Evolutionary conservation across 2,113 vertebrate species (phyloP).

Genomic region (Pseudopipra pipra): DNA sequence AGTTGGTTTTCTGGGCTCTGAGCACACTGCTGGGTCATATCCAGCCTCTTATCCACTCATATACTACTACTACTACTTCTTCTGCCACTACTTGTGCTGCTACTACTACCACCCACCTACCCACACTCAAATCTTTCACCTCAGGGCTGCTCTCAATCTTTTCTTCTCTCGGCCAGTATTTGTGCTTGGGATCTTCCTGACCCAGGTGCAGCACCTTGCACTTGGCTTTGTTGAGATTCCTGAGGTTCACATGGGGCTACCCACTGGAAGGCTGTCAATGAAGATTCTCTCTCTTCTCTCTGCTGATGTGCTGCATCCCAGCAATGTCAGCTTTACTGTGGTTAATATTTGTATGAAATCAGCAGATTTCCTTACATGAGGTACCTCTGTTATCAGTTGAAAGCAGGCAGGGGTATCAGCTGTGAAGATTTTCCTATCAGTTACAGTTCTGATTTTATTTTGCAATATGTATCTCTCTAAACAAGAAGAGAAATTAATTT

Average conservation of each 20-base stretch:
- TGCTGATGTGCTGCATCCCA: not conserved
- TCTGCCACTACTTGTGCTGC: too few relatives aligned
- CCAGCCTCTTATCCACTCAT: not conserved
- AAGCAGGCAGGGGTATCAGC: not conserved
- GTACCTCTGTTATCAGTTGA: not conserved
- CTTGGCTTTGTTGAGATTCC: not conserved
- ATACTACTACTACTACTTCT: too few relatives aligned
- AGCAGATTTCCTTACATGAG: not conserved
- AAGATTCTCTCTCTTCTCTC: not conserved
- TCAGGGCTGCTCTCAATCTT: not conserved
- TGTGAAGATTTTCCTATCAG: not conserved
- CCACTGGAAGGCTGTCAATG: not conserved
- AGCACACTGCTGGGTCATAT: not conserved
- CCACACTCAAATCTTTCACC: not conserved
- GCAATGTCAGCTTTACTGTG: not conserved
- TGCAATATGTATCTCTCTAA: not conserved
- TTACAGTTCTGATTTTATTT: not conserved
- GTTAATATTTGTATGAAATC: not conserved
- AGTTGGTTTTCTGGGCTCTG: not conserved
- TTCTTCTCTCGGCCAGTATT: not conserved
- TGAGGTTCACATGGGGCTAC: not conserved
- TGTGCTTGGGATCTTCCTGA: not conserved
- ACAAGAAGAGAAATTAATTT: constrained; percentile 18
- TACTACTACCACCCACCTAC: too few relatives aligned
- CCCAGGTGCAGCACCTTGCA: not conserved